Evolutionary conservation across 2,797 vertebrate genomes (phyloP).

Genomic region (Coregonus sp.): DNA sequence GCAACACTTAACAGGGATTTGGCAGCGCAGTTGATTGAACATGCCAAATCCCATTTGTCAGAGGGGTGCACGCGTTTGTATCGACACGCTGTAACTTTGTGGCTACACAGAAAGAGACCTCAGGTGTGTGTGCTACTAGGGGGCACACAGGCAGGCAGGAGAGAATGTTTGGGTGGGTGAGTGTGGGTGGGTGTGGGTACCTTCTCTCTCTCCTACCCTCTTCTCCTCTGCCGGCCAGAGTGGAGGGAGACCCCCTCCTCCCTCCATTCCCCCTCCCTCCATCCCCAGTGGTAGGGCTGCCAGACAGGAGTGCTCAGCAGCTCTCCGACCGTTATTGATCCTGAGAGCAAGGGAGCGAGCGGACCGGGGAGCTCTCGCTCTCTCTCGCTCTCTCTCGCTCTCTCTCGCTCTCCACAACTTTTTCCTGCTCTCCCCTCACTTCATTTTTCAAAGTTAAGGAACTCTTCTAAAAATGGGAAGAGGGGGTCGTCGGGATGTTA

Average conservation of each 20-base stretch:
- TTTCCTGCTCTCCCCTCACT: slow-evolving; percentile 61
- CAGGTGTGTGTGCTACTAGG: slow-evolving; percentile 19
- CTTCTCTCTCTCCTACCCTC: slow-evolving; percentile 32
- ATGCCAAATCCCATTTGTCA: slow-evolving; percentile 77
- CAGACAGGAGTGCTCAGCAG: slow-evolving; percentile 76
- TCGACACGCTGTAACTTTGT: slow-evolving; percentile 75
- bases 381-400: slow-evolving; percentile 1
- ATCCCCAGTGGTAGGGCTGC: slow-evolving; percentile 63
- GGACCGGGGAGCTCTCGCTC: slow-evolving; percentile 54
- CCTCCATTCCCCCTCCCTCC: slow-evolving; percentile 4
- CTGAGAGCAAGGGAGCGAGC: slow-evolving; percentile 62
- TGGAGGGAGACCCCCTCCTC: slow-evolving; percentile 46
- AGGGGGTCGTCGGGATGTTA: slow-evolving; percentile 74
- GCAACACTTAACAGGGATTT: slow-evolving; percentile 74
- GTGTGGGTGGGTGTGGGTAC: slow-evolving; percentile 13
- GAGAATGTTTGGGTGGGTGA: slow-evolving; percentile 39
- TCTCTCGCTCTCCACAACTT: slow-evolving; percentile 21
- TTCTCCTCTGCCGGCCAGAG: slow-evolving; percentile 19
- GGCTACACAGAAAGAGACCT: slow-evolving; percentile 66
- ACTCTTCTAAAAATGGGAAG: slow-evolving; percentile 79
- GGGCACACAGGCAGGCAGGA: slow-evolving; percentile 22
- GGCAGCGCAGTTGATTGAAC: slow-evolving; percentile 74
- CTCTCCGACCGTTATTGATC: slow-evolving; percentile 79
- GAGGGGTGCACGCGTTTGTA: slow-evolving; percentile 63
- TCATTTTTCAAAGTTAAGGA: slow-evolving; percentile 84